Conservation (phyloP, 2,113 vertebrate species). For the Passer domesticus region DNA sequence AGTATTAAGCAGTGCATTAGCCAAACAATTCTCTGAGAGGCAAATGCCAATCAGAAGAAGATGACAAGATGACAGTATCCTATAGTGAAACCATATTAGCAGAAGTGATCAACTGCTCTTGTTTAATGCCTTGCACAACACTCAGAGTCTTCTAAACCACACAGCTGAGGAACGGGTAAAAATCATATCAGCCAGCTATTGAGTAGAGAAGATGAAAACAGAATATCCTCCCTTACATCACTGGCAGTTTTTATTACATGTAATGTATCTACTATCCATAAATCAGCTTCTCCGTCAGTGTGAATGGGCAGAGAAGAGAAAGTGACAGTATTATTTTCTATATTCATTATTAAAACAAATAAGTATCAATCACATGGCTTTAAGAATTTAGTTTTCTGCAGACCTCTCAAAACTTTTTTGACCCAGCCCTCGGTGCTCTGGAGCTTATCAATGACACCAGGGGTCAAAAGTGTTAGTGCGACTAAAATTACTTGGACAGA, state of each 20-base stretch:
- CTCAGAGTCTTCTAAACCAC: neutral
- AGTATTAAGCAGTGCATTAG: neutral
- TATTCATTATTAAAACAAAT: conserved; percentile 45
- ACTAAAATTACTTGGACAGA: conserved; percentile 89
- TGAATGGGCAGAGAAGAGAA: neutral
- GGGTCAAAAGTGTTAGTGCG: conserved; percentile 77
- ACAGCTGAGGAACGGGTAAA: neutral
- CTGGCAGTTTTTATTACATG: neutral
- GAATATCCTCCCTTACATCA: neutral
- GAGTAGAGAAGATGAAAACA: neutral
- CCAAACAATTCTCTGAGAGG: neutral
- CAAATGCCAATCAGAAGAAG: conserved; percentile 23
- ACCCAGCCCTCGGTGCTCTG: conserved; percentile 67
- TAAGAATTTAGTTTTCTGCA: conserved; percentile 52
- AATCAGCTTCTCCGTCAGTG: neutral
- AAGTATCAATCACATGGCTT: conserved; percentile 52
- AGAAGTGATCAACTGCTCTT: neutral
- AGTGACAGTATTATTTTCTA: conserved; percentile 29
- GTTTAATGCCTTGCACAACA: neutral
- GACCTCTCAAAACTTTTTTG: conserved; percentile 72
- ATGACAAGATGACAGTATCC: neutral
- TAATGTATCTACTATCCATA: neutral
- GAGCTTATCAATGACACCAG: conserved; percentile 80
- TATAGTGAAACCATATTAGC: neutral
- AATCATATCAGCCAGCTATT: neutral